These are phyloP conservation scores for Pandemis corylana DNA, from an alignment of 2,888 invertebrate species.

Conservation along the genomic window DNA sequence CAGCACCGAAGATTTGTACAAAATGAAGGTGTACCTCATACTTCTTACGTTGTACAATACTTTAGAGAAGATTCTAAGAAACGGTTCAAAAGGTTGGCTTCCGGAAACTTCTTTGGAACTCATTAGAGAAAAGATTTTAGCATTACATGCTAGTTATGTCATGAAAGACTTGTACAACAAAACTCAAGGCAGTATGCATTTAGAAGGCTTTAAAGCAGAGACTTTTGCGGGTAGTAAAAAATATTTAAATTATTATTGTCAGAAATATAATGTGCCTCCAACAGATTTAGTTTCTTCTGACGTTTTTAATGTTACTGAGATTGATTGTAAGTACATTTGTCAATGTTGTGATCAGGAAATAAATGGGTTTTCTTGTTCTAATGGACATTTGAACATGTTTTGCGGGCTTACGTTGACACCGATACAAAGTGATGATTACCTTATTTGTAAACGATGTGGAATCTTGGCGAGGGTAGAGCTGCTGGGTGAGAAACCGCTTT, in stretches of 20 bases:
- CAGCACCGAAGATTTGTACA: slow-evolving; percentile 59
- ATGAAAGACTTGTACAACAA: slow-evolving; percentile 53
- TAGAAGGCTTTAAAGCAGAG: slow-evolving; percentile 57
- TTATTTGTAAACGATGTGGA: slow-evolving; percentile 66
- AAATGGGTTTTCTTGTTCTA: slow-evolving; percentile 61
- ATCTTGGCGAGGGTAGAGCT: slow-evolving; percentile 62
- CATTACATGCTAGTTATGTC: slow-evolving; percentile 57
- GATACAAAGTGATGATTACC: slow-evolving; percentile 63
- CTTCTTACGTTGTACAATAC: slow-evolving; percentile 56
- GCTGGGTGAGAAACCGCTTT: slow-evolving; percentile 54
- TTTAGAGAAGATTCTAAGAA: slow-evolving; percentile 55
- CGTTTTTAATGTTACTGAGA: slow-evolving; percentile 46
- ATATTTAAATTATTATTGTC: slow-evolving; percentile 64
- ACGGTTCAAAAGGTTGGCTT: slow-evolving; percentile 47
- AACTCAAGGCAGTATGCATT: slow-evolving; percentile 45
- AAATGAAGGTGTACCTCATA: slow-evolving; percentile 67
- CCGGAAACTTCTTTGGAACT: slow-evolving; percentile 62
- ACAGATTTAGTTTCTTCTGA: slow-evolving; percentile 50
- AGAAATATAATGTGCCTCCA: slow-evolving; percentile 56
- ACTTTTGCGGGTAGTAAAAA: slow-evolving; percentile 56
- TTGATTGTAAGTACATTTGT: slow-evolving; percentile 56
- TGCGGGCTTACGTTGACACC: slow-evolving; percentile 71
- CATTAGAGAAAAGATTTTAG: slow-evolving; percentile 66
- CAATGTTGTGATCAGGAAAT: slow-evolving; percentile 70
- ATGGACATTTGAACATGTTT: slow-evolving; percentile 69